Evolutionary conservation across 2,888 invertebrate genomes (phyloP), one percentile per base, ranked within the genome.

Genomic region (Belgica antarctica): DNA sequence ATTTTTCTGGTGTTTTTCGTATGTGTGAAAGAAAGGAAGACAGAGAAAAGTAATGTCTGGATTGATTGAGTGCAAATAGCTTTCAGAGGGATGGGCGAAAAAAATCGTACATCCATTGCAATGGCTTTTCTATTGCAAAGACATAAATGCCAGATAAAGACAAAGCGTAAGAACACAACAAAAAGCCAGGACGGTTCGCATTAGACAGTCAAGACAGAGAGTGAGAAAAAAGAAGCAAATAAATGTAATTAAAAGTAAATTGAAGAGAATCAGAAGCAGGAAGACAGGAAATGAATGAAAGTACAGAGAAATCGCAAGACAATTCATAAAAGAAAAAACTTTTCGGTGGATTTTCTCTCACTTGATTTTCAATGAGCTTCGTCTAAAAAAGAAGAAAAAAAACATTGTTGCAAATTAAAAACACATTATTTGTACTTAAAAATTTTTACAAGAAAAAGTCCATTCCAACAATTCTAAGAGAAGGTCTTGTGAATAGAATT

Each of bases 301-400:
- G 2, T n/a, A 12, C 8, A 61, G 24, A 12, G 22, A 62, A 62
- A 27, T 62, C 25, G 59, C 59, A 59, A 59, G 15, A 3, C 2
- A 52, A 22, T 52, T 7, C 3, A 46, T 5, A 46, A 8, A 24
- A 8, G 25, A 57, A 57, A 17, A 57, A 24, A 22, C 10, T 17
- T 22, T 57, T n/a, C 2, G 68, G 28, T 68, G 68, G 8, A 17
- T 68, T 57, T 52, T 68, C 57, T 65, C 65, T 68, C 68, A 68
- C 68, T 68, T 68, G 68, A 68, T 57, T 68, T 57, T 68, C 68
- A 31, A 57, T 68, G 52, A 68, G 57, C 57, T 68, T 68, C 68
- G 57, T 68, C 68, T 68, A 68, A 31, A 68, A 68, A 68, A 68
- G 57, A 57, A 57, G 34, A 68, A 52, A 59, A 63, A 68, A 57